Conservation (phyloP, 2,113 vertebrate genomes). For the Ctenomys sociabilis region DNA sequence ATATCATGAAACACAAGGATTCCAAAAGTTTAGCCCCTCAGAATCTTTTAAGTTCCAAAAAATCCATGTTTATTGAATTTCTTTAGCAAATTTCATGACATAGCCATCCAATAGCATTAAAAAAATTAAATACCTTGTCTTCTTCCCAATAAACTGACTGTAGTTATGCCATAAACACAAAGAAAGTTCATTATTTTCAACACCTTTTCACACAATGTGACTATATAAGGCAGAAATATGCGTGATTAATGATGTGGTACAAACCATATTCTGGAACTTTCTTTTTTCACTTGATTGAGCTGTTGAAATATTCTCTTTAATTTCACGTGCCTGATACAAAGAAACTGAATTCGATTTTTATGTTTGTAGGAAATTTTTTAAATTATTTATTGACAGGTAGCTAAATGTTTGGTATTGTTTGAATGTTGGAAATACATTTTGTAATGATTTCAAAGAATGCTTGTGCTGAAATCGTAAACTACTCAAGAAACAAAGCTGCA, state of each 20-base stretch:
- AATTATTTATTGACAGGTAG: slow-evolving; percentile 24
- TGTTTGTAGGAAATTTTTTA: not conserved
- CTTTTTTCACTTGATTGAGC: slow-evolving; percentile 39
- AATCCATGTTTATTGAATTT: slow-evolving; percentile 20
- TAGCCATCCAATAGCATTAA: slow-evolving; percentile 29
- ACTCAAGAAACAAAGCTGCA: not conserved
- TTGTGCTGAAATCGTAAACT: not conserved
- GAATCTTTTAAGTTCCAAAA: slow-evolving; percentile 6
- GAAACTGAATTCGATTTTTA: slow-evolving; percentile 33
- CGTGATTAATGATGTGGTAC: not conserved
- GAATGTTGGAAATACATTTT: slow-evolving; percentile 15
- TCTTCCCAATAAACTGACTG: slow-evolving; percentile 42
- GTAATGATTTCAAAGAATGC: not conserved
- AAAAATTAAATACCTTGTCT: slow-evolving; percentile 56
- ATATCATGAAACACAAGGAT: not conserved
- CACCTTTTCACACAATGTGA: slow-evolving; percentile 8
- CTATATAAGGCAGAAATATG: not conserved
- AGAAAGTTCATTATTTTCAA: not conserved
- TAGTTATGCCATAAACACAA: slow-evolving; percentile 12
- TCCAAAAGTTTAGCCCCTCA: not conserved
- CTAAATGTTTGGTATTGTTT: not conserved
- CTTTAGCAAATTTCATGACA: slow-evolving; percentile 34
- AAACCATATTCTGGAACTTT: not conserved
- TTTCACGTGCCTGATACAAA: not conserved
- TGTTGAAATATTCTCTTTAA: slow-evolving; percentile 56